These are phyloP conservation scores for Meiosimyza decipiens DNA, from an alignment of 2,888 invertebrate genomes.

Conservation along the genomic window DNA sequence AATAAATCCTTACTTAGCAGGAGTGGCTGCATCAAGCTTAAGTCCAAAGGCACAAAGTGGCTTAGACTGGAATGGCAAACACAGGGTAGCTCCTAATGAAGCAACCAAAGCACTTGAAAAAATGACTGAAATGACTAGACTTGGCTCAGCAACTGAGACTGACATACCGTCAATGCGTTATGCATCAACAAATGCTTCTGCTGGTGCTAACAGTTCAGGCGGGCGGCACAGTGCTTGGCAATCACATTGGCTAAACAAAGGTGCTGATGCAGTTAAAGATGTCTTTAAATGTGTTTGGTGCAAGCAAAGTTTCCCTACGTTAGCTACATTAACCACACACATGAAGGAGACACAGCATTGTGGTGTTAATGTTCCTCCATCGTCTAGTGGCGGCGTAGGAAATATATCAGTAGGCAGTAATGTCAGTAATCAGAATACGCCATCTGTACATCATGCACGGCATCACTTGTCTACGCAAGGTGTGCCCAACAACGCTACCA, in stretches of 20 bases:
- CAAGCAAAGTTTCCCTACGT: constrained; percentile 93
- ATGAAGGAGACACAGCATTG: constrained; percentile 99
- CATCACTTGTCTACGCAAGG: constrained; percentile 42
- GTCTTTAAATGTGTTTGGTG: constrained; percentile 98
- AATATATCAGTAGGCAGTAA: constrained; percentile 40
- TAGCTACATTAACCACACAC: constrained; percentile 94
- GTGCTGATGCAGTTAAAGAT: constrained; percentile 94
- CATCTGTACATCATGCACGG: constrained; percentile 43
- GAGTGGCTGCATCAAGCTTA: constrained; percentile 78
- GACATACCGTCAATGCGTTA: constrained; percentile 63
- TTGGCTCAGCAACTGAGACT: constrained; percentile 71
- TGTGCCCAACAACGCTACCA: constrained; percentile 61
- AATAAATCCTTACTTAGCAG: constrained; percentile 84
- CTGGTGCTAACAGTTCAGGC: constrained; percentile 65
- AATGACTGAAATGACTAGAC: constrained; percentile 89
- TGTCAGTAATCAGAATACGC: constrained; percentile 56
- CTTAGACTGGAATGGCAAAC: constrained; percentile 80
- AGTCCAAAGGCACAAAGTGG: constrained; percentile 75
- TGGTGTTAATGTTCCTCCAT: constrained; percentile 82
- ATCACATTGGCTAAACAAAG: constrained; percentile 97
- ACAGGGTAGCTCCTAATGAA: constrained; percentile 82
- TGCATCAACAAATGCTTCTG: constrained; percentile 31
- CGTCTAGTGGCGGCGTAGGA: constrained; percentile 48
- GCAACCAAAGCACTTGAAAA: constrained; percentile 90
- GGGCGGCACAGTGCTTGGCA: constrained; percentile 94